A percentile compares a stretch with the other conserved stretches of the same genome.
Conservation (phyloP, 2,797 vertebrate genomes). For the Orestias chungarensis region DNA sequence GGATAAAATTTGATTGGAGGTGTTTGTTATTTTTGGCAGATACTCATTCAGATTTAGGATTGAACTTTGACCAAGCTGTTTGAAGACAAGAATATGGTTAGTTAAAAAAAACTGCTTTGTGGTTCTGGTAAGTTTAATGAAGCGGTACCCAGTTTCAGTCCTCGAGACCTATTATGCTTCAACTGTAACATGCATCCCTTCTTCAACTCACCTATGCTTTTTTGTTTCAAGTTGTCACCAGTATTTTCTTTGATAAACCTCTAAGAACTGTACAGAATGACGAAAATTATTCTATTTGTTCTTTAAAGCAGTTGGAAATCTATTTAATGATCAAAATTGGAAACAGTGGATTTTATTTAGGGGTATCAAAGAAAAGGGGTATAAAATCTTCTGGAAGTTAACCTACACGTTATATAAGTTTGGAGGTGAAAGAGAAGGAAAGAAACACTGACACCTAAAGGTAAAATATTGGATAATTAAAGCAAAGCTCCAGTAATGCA, state of each 20-base stretch:
- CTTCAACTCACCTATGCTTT: neutral
- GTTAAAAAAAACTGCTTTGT: neutral
- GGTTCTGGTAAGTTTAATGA: too few relatives aligned
- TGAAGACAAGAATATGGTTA: neutral
- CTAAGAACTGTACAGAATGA: neutral
- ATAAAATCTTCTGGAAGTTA: neutral
- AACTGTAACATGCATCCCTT: neutral
- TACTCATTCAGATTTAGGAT: neutral
- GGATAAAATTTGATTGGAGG: too few relatives aligned
- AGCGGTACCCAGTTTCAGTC: neutral
- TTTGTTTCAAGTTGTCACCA: neutral
- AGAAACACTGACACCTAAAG: neutral
- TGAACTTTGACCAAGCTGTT: neutral
- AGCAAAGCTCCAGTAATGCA: neutral
- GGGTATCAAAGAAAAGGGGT: neutral
- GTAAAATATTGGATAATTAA: conserved; percentile 5
- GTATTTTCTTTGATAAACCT: neutral
- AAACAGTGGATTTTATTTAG: neutral
- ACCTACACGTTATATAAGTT: neutral
- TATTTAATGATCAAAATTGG: neutral
- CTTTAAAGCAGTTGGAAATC: neutral
- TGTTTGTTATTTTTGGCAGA: too few relatives aligned
- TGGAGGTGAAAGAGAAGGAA: neutral
- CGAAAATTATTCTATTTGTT: neutral
- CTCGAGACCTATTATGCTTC: neutral